Base-by-base conservation (phyloP, 2,888 invertebrate genomes). In the Ptilodon capucinus region DNA sequence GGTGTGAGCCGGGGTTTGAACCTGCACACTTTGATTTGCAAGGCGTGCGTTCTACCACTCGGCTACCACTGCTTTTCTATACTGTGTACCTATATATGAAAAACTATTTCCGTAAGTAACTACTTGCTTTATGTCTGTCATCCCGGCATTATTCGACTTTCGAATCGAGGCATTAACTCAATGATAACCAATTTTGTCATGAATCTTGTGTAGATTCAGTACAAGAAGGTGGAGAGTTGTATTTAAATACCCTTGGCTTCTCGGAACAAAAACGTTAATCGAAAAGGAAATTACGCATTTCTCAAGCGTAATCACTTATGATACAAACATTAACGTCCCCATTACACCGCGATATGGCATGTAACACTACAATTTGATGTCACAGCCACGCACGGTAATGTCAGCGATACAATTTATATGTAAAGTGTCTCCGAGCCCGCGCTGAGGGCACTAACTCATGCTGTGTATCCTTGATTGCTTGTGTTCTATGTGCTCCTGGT, bases 331-430 rank as follows among this genome's bases (percentile, higher is more conserved):
- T 36, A 2, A 17, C 35, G 11, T 18, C 17, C 9, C 17, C 35
- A 36, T 36, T 36, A 36, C 35, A 36, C 35, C 18, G 35, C 35
- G 13, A 35, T 35, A 35, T 17, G 4, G 35, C 35, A 2, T 16
- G 34, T 34, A 34, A 16, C 34, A 34, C 8, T 17, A 36, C 35
- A 36, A 16, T 36, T 16, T 36, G 35, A 36, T 36, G 35, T 18
- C 35, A 36, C 18, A 17, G 35, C 17, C 35, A 11, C 13, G 17
- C 35, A 18, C n/a, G 17, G 35, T 34, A 54, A 44, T 60, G 51
- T 43, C 43, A 35, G 23, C 18, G 35, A 36, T 40, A 41, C 46
- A 51, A 63, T 60, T 56, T 46, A 61, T 62, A 63, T 64, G 51
- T 58, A 58, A 53, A 58, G 44, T 51, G 48, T 51, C 59, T 59